These are phyloP conservation scores for Caenorhabditis wallacei DNA, from an alignment of 2,888 invertebrate genomes.

Conservation along the genomic window DNA sequence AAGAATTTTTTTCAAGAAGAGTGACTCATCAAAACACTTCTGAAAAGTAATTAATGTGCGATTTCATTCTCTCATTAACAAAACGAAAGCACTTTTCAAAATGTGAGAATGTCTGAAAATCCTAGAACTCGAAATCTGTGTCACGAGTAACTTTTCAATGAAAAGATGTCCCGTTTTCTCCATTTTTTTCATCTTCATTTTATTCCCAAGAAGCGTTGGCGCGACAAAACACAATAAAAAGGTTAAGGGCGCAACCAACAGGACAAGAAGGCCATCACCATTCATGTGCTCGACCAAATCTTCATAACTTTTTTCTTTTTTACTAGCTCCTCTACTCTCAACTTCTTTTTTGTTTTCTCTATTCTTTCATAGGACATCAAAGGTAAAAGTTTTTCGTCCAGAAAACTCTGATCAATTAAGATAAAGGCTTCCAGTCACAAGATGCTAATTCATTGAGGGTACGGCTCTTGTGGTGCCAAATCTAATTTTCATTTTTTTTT, in stretches of 20 bases:
- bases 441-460: constrained; percentile 34
- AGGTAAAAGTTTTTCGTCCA: constrained; percentile 21
- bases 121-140: neutral
- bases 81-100: neutral
- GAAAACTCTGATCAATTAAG: constrained; percentile 38
- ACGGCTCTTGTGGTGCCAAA: constrained; percentile 36
- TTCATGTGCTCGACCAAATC: constrained; percentile 44
- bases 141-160: constrained; percentile 14
- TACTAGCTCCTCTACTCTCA: neutral
- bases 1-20: no score
- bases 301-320: constrained; percentile 40
- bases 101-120: constrained; percentile 21
- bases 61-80: constrained; percentile 1
- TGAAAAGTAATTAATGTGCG: constrained; percentile 1
- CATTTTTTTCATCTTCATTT: constrained; percentile 1
- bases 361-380: constrained; percentile 22
- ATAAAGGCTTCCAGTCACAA: constrained; percentile 37
- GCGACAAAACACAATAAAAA: constrained; percentile 59
- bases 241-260: constrained; percentile 38
- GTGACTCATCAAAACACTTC: no score
- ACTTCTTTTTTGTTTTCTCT: constrained; percentile 3
- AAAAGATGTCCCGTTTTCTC: constrained; percentile 9
- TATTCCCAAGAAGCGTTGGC: constrained; percentile 30
- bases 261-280: constrained; percentile 38
- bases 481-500: constrained; percentile 40